phyloP scores from a whole-genome alignment of 2,888 invertebrate species.

The Limnephilus marmoratus region DNA sequence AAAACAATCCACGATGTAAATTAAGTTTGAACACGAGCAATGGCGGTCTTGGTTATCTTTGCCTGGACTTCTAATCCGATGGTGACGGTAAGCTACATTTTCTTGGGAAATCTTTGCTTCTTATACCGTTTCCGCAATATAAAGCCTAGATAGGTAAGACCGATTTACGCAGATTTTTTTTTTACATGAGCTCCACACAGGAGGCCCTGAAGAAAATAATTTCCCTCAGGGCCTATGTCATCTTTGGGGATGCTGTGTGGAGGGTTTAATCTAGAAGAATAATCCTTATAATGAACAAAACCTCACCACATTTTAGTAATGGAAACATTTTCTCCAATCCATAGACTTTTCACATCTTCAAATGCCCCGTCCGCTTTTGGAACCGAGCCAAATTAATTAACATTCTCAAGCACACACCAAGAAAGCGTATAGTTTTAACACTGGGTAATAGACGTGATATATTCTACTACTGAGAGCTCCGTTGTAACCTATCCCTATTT shows the following conservation, averaged over 20 bases:
- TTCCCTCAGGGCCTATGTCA: no score
- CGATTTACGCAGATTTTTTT: neutral
- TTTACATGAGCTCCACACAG: no score
- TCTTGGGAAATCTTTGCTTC: no score
- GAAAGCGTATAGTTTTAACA: neutral
- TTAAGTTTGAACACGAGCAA: no score
- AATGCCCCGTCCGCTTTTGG: neutral
- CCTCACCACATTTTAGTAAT: neutral
- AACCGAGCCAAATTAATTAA: neutral
- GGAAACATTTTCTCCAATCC: neutral
- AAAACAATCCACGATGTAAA: no score
- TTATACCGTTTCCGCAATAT: no score
- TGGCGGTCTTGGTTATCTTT: no score
- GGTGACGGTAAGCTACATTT: no score
- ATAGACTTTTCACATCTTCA: neutral
- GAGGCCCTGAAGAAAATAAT: no score
- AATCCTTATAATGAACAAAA: neutral
- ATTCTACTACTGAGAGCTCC: neutral
- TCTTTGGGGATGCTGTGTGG: no score
- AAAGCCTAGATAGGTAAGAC: neutral
- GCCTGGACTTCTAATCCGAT: no score
- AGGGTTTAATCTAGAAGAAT: no score
- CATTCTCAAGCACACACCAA: neutral
- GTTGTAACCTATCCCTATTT: neutral
- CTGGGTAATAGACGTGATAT: neutral